A percentile compares a stretch with the other conserved stretches of the same genome.
phyloP scores from a whole-genome alignment of 2,113 vertebrate species.

The Pelecanus crispus region DNA sequence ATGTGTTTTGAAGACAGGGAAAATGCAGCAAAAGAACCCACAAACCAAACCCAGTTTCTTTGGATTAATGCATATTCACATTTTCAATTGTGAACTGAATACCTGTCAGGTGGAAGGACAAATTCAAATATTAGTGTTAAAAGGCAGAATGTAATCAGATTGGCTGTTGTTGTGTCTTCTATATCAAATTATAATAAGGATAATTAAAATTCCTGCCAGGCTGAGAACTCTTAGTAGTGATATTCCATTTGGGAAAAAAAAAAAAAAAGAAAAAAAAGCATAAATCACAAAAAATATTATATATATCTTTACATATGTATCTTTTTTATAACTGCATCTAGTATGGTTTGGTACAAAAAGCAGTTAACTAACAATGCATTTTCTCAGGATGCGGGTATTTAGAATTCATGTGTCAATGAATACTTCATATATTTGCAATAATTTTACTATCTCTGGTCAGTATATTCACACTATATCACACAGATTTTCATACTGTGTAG shows the following conservation, averaged over 20 bases:
- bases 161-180: background rate
- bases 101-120: background rate
- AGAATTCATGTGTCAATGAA: background rate
- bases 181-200: background rate
- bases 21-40: background rate
- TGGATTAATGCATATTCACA: background rate
- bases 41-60: background rate
- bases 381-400: background rate
- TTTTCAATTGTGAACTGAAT: background rate
- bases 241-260: background rate
- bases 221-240: background rate
- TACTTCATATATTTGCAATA: background rate
- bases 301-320: background rate
- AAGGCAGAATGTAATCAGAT: background rate
- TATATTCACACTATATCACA: background rate
- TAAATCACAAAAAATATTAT: background rate
- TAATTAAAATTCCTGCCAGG: background rate
- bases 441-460: background rate
- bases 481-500: background rate
- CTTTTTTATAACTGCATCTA: background rate
- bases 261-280: background rate
- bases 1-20: background rate
- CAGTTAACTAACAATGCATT: background rate
- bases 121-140: background rate
- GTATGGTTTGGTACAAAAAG: background rate